Evolutionary conservation across 2,888 invertebrate species (phyloP), one percentile per base, ranked within the genome.

Genomic region (Myopa tessellatipennis): DNA sequence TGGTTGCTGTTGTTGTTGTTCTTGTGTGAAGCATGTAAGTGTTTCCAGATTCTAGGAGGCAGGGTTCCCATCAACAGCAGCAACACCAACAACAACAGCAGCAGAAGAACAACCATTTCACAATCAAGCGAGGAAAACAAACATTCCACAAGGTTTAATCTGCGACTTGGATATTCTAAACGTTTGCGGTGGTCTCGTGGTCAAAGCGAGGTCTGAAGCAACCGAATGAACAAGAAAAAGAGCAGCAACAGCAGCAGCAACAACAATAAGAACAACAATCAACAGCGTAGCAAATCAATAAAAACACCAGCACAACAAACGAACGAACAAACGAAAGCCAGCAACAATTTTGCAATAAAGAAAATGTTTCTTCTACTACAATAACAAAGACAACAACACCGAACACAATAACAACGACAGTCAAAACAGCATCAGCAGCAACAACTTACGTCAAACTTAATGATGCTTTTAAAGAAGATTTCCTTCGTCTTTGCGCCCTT

Each of bases 391-490:
- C 78, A 73, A 68, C 38, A 60, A 18, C 40, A 68, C 16, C 55
- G 55, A 70, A 60, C 38, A 78, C 61, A 68, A 76, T 58, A 55
- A 63, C 58, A 60, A 70, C 68, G 74, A 79, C 80, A 77, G 69
- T 76, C 1, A 68, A 60, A 69, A 73, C 60, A 67, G 68, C 71
- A 55, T 7, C 34, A 69, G 12, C 69, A 52, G 76, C 73, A 75
- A 79, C 79, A 78, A 80, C 72, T 80, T 74, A 77, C 74, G 79
- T 80, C 79, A 79, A 76, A 80, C 78, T 80, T 80, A 80, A 80
- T 80, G 80, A 80, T 79, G 78, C 77, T 76, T 78, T 79, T 79
- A 78, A 77, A 76, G 72, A 72, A 75, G 75, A 75, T 75, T 75
- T 74, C 36, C 16, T 55, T 55, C 55, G 16, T 55, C 55, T 55